Base-by-base conservation (phyloP, 2,888 invertebrate genomes). In the Microctonus hyperodae region DNA sequence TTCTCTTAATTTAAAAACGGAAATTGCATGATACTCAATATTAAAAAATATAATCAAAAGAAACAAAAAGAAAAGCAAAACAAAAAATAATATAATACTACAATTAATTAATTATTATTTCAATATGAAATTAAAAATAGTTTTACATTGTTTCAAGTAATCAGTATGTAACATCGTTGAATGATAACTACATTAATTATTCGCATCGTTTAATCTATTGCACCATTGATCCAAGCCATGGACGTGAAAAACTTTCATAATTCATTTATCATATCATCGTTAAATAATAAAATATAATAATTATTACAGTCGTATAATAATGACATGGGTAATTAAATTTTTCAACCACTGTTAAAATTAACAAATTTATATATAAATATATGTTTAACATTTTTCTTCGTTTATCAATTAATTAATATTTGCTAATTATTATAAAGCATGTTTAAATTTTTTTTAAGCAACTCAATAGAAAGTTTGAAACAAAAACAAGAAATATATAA, bases 181-280 rank as follows among this genome's bases (percentile, higher is more conserved):
- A 37, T 37, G 37, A 53, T 53, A 53, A 53, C 23, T 23, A n/a
- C 22, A 28, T n/a, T 53, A 53, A 53, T 53, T 53, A 53, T n/a
- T n/a, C 28, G 28, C 3, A 28, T 25, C 23, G 28, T 28, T 53
- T 53, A 28, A 28, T 53, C 53, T 28, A 53, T 53, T 53, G 23
- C 53, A 7, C n/a, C 37, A 37, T 37, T 28, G 28, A 28, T 4
- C 28, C 28, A n/a, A 25, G 20, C 20, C 10, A 48, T 23, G 23
- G 16, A 50, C 16, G 22, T 50, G 6, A 50, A 50, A 22, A 50
- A 22, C 20, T 50, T 50, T 50, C 48, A 50, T 50, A 13, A 50
- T 23, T 50, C 7, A 23, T 10, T 50, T 23, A 50, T 50, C 23
- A 11, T 50, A 50, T 50, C 23, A 23, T 50, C 22, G 7, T 50